Conservation (phyloP, 2,113 vertebrate genomes). For the Tachysurus fulvidraco region DNA sequence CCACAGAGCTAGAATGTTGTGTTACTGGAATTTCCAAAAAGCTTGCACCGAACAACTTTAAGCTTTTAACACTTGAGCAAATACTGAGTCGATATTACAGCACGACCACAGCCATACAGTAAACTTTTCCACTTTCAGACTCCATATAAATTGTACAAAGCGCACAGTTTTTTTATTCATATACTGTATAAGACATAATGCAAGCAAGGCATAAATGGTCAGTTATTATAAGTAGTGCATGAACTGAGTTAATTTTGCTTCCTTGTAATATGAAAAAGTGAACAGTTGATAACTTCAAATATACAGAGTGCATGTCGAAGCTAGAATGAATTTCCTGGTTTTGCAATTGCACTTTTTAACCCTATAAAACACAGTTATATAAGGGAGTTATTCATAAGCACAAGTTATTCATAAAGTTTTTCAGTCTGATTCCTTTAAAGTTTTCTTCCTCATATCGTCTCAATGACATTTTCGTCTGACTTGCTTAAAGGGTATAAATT, state of each 20-base stretch:
- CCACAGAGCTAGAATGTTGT: not conserved
- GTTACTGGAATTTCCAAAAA: constrained; percentile 13
- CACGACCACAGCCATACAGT: not conserved
- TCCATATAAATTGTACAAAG: not conserved
- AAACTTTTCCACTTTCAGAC: not conserved
- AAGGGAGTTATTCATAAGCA: too few species aligned
- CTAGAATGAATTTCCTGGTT: too few species aligned
- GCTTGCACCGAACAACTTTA: constrained; percentile 1
- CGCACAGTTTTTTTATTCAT: not conserved
- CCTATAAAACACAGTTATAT: too few species aligned
- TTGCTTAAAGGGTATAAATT: too few species aligned
- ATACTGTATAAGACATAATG: not conserved
- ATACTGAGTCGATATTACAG: not conserved
- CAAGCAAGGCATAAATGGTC: not conserved
- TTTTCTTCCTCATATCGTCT: too few species aligned
- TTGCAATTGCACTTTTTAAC: too few species aligned
- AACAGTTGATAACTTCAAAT: too few species aligned
- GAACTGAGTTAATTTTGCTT: not conserved
- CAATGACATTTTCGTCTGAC: too few species aligned
- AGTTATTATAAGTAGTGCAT: not conserved
- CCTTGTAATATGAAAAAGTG: not conserved
- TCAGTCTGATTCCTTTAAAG: too few species aligned
- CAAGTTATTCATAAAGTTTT: too few species aligned
- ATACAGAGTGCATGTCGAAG: too few species aligned
- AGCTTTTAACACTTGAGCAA: not conserved